These are phyloP conservation scores for Pangasius mekongensis DNA, from an alignment of 2,797 vertebrate genomes.

Conservation along the genomic window DNA sequence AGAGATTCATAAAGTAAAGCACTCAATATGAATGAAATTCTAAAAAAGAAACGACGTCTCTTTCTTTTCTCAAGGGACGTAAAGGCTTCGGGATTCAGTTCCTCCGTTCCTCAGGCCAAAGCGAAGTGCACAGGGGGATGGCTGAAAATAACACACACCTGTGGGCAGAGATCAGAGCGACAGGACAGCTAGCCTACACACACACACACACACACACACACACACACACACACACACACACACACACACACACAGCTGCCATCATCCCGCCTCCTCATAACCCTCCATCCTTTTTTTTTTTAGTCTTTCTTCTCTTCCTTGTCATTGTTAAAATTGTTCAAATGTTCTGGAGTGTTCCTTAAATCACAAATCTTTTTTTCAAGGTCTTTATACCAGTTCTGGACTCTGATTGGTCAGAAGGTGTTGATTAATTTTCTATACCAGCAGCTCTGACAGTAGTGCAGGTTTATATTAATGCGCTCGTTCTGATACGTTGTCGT, in stretches of 20 bases:
- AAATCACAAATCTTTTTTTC: neutral
- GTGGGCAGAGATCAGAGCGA: constrained; percentile 72
- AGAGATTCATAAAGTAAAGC: neutral
- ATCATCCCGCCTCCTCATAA: neutral
- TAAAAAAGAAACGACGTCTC: neutral
- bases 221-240: constrained; percentile 34
- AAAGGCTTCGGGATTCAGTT: constrained; percentile 20
- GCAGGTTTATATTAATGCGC: neutral
- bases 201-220: constrained; percentile 21
- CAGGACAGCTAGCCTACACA: constrained; percentile 66
- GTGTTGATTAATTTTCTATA: neutral
- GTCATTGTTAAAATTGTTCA: neutral
- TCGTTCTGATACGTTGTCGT: no score
- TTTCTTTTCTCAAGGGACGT: neutral
- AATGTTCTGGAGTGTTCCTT: neutral
- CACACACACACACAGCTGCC: constrained; percentile 43
- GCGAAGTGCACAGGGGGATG: constrained; percentile 36
- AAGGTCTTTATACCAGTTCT: neutral
- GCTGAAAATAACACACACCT: constrained; percentile 79
- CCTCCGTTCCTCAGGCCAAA: constrained; percentile 43
- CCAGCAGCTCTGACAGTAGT: no score
- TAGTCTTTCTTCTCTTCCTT: neutral
- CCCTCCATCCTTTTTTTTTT: neutral
- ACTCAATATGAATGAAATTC: neutral
- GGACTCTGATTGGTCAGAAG: neutral